These are phyloP conservation scores for Channa striata DNA, from an alignment of 2,797 vertebrate species.

Conservation along the genomic window DNA sequence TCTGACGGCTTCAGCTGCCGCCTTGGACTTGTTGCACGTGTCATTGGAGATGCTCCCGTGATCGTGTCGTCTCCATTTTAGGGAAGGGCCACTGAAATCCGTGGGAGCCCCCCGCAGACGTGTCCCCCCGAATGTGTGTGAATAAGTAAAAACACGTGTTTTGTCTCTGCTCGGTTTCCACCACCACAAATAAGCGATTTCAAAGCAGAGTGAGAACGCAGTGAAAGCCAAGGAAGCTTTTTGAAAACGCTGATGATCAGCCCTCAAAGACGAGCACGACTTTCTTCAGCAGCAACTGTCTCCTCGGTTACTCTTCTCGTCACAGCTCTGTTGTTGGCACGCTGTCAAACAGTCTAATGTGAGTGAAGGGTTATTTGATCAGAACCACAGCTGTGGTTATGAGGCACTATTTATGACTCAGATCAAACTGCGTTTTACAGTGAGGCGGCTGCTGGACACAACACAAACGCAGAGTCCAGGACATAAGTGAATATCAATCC, in stretches of 20 bases:
- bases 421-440: slow-evolving; percentile 1
- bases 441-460: background rate
- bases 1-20: slow-evolving; percentile 36
- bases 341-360: background rate
- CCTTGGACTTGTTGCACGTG: slow-evolving; percentile 24
- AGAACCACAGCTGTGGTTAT: background rate
- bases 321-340: slow-evolving; percentile 1
- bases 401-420: background rate
- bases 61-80: slow-evolving; percentile 11
- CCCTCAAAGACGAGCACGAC: background rate
- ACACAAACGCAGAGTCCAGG: background rate
- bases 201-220: background rate
- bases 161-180: background rate
- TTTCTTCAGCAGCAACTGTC: background rate
- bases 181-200: background rate
- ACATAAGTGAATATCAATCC: too few relatives aligned
- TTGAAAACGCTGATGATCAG: background rate
- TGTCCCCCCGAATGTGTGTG: background rate
- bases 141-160: background rate
- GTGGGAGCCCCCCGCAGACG: background rate
- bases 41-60: slow-evolving; percentile 19
- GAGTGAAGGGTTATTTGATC: background rate
- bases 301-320: background rate
- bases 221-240: background rate
- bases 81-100: background rate